A percentile compares a stretch with the other conserved stretches of the same genome.
These are phyloP conservation scores for Psix sp. DNA, from an alignment of 1,140 invertebrate genomes.

Conservation along the genomic window DNA sequence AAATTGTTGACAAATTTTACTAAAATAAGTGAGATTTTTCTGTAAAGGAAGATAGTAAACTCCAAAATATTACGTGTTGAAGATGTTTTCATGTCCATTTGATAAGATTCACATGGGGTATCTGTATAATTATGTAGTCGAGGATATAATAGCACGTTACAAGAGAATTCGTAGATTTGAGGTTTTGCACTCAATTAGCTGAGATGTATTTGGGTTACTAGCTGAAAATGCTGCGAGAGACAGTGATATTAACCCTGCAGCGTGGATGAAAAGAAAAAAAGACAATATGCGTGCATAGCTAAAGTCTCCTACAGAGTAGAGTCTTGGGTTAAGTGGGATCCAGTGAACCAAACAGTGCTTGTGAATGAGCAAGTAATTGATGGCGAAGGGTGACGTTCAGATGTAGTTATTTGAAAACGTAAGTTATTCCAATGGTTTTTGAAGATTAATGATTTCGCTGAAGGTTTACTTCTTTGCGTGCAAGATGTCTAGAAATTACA, in stretches of 20 bases:
- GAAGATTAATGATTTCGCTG: conserved; percentile 31
- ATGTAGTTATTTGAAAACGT: conserved; percentile 26
- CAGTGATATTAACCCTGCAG: conserved; percentile 6
- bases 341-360: conserved; percentile 27
- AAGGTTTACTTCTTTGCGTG: conserved; percentile 24
- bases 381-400: conserved; percentile 24
- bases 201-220: conserved; percentile 31
- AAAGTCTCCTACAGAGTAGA: conserved; percentile 21
- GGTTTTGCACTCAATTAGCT: conserved; percentile 31
- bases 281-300: conserved; percentile 22
- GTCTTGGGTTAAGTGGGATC: conserved; percentile 29
- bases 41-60: conserved; percentile 19
- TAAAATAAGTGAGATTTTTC: conserved; percentile 36
- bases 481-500: no score
- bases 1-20: conserved; percentile 40
- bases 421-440: conserved; percentile 32
- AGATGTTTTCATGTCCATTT: conserved; percentile 36
- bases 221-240: conserved; percentile 37
- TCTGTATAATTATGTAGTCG: conserved; percentile 24
- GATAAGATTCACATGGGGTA: conserved; percentile 35
- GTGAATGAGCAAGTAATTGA: conserved; percentile 38
- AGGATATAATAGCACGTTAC: conserved; percentile 25
- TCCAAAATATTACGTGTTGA: conserved; percentile 27
- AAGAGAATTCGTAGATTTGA: conserved; percentile 22
- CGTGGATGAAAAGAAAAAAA: conserved; percentile 26